These are phyloP conservation scores for Uropetala carovei DNA, from an alignment of 2,888 invertebrate genomes.

Conservation along the genomic window DNA sequence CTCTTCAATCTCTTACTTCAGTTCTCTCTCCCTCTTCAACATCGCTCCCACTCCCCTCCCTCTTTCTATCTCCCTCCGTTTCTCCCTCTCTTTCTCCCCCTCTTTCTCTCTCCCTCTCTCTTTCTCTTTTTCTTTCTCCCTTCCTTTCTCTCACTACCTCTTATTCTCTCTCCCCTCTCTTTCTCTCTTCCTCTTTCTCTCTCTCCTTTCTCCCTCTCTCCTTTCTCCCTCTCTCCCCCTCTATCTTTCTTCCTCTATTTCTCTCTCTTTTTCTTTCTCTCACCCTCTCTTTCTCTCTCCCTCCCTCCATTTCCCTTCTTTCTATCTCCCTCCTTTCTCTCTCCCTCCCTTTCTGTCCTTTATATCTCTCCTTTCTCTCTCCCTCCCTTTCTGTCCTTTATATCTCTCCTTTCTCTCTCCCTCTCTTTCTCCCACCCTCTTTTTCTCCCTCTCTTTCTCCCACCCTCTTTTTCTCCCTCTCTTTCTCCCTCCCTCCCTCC, in stretches of 20 bases:
- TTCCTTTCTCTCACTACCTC: too few species aligned
- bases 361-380: background rate
- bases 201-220: too few species aligned
- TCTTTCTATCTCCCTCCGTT: background rate
- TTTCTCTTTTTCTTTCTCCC: background rate
- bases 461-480: background rate
- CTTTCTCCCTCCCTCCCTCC: too few species aligned
- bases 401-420: background rate
- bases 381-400: background rate
- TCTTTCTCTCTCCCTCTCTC: conserved; percentile 22
- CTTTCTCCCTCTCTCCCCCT: background rate
- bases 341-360: background rate
- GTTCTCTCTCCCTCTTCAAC: background rate
- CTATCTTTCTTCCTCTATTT: background rate
- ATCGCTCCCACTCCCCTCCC: background rate
- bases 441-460: background rate
- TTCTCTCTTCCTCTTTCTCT: too few species aligned
- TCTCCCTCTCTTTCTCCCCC: background rate
- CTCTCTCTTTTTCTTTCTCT: background rate
- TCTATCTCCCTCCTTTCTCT: background rate
- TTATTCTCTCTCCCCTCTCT: too few species aligned
- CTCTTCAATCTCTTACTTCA: background rate
- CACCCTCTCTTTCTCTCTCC: too few species aligned
- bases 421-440: background rate
- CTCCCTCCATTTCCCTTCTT: background rate